These are phyloP conservation scores for Chanos chanos DNA, from an alignment of 2,797 vertebrate genomes.

Conservation along the genomic window DNA sequence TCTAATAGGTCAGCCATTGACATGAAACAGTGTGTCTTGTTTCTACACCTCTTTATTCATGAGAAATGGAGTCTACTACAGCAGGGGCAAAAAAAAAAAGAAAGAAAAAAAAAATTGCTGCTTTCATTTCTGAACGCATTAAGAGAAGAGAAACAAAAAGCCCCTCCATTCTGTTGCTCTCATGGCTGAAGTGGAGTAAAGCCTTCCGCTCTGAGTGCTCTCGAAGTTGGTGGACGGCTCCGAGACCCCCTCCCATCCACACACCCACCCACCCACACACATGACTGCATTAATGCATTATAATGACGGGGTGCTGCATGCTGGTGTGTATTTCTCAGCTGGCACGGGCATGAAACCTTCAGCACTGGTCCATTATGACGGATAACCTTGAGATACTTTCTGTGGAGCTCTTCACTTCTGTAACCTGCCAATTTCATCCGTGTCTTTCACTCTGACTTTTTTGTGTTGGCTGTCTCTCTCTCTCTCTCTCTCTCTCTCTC, in stretches of 20 bases:
- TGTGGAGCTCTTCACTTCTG: too few species aligned
- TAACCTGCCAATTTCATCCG: too few species aligned
- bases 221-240: conserved; percentile 17
- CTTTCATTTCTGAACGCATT: conserved; percentile 42
- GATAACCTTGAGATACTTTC: background rate
- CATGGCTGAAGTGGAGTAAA: conserved; percentile 16
- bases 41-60: too few species aligned
- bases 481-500: background rate
- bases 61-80: too few species aligned
- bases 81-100: background rate
- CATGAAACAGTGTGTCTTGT: too few species aligned
- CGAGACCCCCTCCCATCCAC: conserved; percentile 15
- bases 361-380: background rate
- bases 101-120: conserved; percentile 32
- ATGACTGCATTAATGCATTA: conserved; percentile 32
- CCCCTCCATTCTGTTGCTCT: conserved; percentile 12
- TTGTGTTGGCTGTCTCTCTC: background rate
- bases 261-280: too few species aligned
- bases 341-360: conserved; percentile 7
- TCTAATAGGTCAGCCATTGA: too few species aligned
- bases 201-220: conserved; percentile 30
- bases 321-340: background rate
- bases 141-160: conserved; percentile 23
- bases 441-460: too few species aligned
- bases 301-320: conserved; percentile 19